These are phyloP conservation scores for Lagopus leucura DNA, from an alignment of 2,113 vertebrate species.

Conservation along the genomic window DNA sequence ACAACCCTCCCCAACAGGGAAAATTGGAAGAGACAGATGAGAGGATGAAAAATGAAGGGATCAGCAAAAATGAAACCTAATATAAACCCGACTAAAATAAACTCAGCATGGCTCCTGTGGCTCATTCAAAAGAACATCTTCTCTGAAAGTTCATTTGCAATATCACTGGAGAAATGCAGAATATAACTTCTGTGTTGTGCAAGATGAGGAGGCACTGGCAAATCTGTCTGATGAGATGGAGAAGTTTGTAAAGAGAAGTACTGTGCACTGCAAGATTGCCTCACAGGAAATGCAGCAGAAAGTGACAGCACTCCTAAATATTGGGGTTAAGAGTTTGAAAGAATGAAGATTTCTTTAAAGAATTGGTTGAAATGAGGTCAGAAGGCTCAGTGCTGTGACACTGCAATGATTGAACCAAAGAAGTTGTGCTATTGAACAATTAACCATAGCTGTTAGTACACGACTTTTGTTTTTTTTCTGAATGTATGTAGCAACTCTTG, in stretches of 20 bases:
- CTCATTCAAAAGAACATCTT: constrained; percentile 19
- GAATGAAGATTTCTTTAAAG: neutral
- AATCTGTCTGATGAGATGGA: neutral
- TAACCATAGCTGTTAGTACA: neutral
- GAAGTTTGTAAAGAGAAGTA: neutral
- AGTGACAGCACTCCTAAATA: neutral
- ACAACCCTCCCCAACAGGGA: constrained; percentile 2
- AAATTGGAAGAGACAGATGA: neutral
- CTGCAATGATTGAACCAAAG: neutral
- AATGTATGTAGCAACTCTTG: neutral
- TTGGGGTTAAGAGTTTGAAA: neutral
- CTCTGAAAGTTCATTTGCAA: neutral
- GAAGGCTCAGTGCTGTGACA: neutral
- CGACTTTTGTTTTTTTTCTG: neutral
- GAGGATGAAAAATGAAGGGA: constrained; percentile 51
- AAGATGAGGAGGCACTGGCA: neutral
- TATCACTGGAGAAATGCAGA: neutral
- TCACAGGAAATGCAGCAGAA: neutral
- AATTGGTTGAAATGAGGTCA: neutral
- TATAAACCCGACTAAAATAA: constrained; percentile 47
- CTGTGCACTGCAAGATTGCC: neutral
- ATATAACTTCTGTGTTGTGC: neutral
- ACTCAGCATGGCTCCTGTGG: constrained; percentile 41
- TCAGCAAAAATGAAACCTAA: constrained; percentile 51
- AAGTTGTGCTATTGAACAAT: neutral